Evolutionary conservation across 1,140 invertebrate species (phyloP).

Genomic region (Listronotus bonariensis): DNA sequence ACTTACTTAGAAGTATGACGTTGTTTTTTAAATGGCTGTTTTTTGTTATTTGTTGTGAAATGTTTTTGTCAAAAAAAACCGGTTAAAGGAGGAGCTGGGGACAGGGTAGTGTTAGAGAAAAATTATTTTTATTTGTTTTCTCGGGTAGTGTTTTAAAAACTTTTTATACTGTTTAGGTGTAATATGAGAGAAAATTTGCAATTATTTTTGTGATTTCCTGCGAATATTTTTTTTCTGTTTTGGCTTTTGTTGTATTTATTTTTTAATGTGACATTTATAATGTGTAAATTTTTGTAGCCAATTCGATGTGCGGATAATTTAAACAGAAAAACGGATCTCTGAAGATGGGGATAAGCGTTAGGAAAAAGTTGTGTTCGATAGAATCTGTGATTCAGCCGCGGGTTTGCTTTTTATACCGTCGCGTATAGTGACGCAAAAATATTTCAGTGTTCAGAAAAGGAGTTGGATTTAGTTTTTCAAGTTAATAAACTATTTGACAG

Average conservation of each 20-base stretch:
- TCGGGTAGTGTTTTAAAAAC: no score
- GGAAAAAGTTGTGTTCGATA: conserved; percentile 20
- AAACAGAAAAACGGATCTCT: conserved; percentile 14
- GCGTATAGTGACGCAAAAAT: no score
- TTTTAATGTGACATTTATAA: conserved; percentile 15
- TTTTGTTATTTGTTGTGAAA: conserved; percentile 9
- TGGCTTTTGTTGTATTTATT: conserved; percentile 21
- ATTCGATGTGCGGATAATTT: background rate
- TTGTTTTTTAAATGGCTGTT: conserved; percentile 1
- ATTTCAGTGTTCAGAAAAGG: no score
- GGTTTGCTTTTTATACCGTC: no score
- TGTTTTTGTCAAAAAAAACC: background rate
- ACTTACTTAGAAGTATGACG: no score
- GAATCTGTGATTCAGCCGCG: conserved; percentile 21
- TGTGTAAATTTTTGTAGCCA: background rate
- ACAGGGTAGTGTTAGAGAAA: background rate
- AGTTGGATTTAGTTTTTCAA: no score
- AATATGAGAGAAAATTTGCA: no score
- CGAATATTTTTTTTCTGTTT: conserved; percentile 18
- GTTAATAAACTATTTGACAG: no score
- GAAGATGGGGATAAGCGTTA: background rate
- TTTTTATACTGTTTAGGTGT: no score
- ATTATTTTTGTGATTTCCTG: no score
- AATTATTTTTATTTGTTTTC: no score
- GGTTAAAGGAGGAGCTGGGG: background rate